These are phyloP conservation scores for Arrhopalites spinosus DNA, from an alignment of 2,888 invertebrate genomes.

Conservation along the genomic window DNA sequence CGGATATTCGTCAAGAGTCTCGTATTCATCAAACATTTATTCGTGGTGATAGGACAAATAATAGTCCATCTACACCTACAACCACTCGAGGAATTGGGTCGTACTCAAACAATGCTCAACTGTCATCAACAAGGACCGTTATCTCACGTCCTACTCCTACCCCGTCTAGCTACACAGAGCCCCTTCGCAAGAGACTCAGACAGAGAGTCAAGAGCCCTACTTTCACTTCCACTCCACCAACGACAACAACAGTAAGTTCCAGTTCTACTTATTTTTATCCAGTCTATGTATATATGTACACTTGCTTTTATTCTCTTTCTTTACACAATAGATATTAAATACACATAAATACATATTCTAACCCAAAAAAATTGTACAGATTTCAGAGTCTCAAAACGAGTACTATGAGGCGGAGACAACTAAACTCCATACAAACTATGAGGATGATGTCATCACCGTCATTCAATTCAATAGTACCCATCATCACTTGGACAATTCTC, in stretches of 20 bases:
- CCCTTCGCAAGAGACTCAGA: conserved; percentile 1
- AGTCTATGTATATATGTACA: too few species aligned
- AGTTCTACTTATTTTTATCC: background rate
- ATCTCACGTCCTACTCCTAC: background rate
- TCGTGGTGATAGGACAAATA: background rate
- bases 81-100: conserved; percentile 13
- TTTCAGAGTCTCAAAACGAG: background rate
- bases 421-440: background rate
- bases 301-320: too few species aligned
- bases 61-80: background rate
- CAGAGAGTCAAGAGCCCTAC: conserved; percentile 9
- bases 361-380: background rate
- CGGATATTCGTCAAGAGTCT: conserved; percentile 12
- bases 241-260: background rate
- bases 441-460: too few species aligned
- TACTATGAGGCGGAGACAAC: background rate
- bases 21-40: conserved; percentile 8
- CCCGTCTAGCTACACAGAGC: background rate
- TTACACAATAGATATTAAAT: too few species aligned
- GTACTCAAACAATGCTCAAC: background rate
- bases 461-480: too few species aligned
- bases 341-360: too few species aligned
- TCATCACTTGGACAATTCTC: too few species aligned
- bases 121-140: conserved; percentile 13
- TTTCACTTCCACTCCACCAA: background rate